Base-by-base conservation (phyloP, 1,140 invertebrate species). In the Lycorma delicatula region DNA sequence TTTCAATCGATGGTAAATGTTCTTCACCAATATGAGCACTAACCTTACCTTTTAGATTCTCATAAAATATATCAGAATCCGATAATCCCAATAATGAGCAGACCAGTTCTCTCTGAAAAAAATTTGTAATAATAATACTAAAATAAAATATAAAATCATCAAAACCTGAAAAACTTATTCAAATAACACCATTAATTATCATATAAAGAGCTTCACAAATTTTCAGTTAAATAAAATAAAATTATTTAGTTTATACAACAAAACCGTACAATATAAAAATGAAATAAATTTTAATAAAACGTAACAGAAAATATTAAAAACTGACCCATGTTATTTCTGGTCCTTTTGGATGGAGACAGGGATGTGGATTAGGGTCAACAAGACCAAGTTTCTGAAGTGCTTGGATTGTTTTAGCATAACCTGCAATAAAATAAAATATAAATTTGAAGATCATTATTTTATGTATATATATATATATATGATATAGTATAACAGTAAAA, bases 261-360 rank as follows among this genome's bases (percentile, higher is more conserved):
- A 31, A 7, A 7, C 29, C 29, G 29, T 13, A 31, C 13, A 31
- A 7, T 31, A 31, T 31, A 31, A 31, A 53, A 59, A 12, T 20
- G 56, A 28, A 25, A 36, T 34, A 34, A 27, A 34, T 29, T 28
- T 18, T 22, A 13, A 23, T 3, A 13, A 27, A 20, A 25, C 41
- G 36, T 31, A 63, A n/a, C n/a, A n/a, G n/a, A n/a, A n/a, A n/a
- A n/a, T n/a, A n/a, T n/a, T n/a, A n/a, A n/a, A n/a, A n/a, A n/a
- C 70, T 72, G 78, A 91, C 88, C 97, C 97, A 99, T 4, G 94
- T 97, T 4, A 98, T 87, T 59, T 96, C 91, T 1, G 96, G 95
- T 54, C 96, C 97, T 65, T 87, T 89, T 0, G 89, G 88, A 74
- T 99, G 96, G 2, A 99, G 76, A 64, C 83, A 80, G 0, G 95